Percentiles rank a stretch among this genome's conserved stretches.
These are phyloP conservation scores for Hirtodrosophila histrioides DNA, from an alignment of 2,888 invertebrate genomes.

Conservation along the genomic window DNA sequence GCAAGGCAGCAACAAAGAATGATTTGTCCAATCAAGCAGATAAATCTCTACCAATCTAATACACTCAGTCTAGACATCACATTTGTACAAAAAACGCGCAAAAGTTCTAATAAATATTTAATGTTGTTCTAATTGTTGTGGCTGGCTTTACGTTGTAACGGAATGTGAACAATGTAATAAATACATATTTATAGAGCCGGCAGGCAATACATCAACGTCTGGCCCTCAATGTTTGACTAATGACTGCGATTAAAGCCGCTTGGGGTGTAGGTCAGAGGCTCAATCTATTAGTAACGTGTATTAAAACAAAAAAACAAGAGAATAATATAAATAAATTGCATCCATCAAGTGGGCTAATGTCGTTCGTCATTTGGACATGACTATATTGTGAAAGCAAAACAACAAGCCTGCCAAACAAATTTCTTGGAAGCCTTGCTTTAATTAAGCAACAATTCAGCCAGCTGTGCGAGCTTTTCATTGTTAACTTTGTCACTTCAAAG, in stretches of 20 bases:
- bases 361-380: no score
- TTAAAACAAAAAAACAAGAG: neutral
- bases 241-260: conserved; percentile 9
- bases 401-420: neutral
- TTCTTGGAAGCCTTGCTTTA: conserved; percentile 17
- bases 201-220: conserved; percentile 21
- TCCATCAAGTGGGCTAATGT: conserved; percentile 5
- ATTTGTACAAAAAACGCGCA: conserved; percentile 12
- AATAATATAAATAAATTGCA: conserved; percentile 5
- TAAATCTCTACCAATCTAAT: neutral
- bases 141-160: conserved; percentile 11
- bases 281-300: conserved; percentile 10
- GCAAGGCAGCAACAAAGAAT: conserved; percentile 29
- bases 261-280: conserved; percentile 1
- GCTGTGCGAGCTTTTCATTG: neutral
- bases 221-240: conserved; percentile 24
- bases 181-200: conserved; percentile 27
- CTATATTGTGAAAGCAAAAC: neutral
- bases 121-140: conserved; percentile 48
- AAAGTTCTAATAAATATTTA: conserved; percentile 46
- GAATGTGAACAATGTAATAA: conserved; percentile 21
- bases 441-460: conserved; percentile 4
- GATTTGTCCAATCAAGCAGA: conserved; percentile 33
- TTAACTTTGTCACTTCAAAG: conserved; percentile 22
- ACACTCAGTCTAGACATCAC: conserved; percentile 36